Conservation (phyloP, 1,140 invertebrate genomes). For the Tetraneura akinire region DNA sequence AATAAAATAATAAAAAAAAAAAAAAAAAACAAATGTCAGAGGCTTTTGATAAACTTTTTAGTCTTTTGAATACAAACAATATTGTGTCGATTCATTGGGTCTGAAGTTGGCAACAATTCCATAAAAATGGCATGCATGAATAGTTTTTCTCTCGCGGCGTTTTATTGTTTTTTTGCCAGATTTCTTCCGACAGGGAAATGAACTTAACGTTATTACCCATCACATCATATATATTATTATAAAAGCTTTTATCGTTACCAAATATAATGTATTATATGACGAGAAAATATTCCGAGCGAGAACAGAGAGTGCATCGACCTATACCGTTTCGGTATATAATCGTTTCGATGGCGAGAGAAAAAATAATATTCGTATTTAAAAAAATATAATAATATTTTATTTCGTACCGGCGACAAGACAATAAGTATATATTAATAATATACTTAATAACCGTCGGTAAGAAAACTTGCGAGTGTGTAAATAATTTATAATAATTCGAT, state of each 20-base stretch:
- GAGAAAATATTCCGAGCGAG: not conserved
- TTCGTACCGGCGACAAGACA: no score
- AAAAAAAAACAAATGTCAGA: no score
- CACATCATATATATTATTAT: constrained; percentile 25
- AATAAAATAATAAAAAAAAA: no score
- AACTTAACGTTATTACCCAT: constrained; percentile 37
- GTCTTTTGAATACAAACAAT: constrained; percentile 20
- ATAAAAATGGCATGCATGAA: constrained; percentile 22
- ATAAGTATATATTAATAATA: no score
- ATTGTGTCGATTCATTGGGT: constrained; percentile 28
- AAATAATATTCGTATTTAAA: no score
- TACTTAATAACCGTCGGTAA: no score
- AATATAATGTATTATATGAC: not conserved
- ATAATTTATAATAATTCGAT: no score
- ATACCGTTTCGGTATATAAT: no score
- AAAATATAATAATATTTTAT: no score
- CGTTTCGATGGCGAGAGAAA: no score
- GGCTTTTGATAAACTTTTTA: constrained; percentile 24
- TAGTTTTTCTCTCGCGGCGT: not conserved
- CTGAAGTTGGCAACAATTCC: constrained; percentile 19
- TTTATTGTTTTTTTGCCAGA: constrained; percentile 30
- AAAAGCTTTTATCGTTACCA: constrained; percentile 24
- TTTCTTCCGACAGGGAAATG: constrained; percentile 16
- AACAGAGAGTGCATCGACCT: no score
- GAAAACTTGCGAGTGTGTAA: no score